phyloP scores from a whole-genome alignment of 2,797 vertebrate species.

The Rhincodon typus region DNA sequence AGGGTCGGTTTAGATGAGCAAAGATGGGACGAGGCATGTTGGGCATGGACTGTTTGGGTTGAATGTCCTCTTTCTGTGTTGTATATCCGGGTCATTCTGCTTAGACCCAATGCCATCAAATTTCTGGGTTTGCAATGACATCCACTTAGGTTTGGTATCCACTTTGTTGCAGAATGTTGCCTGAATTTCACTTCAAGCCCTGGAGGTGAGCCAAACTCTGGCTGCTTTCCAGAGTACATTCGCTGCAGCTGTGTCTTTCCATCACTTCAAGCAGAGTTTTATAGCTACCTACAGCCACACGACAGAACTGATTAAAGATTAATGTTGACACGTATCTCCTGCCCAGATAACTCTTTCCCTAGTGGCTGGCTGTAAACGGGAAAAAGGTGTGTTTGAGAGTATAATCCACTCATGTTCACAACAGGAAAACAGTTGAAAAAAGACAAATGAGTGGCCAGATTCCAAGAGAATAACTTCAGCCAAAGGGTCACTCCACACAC shows the following conservation, averaged over 20 bases:
- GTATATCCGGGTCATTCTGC: too few relatives aligned
- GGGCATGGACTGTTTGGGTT: too few relatives aligned
- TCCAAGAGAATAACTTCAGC: not conserved
- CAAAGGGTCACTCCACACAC: not conserved
- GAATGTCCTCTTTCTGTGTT: too few relatives aligned
- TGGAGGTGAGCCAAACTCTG: not conserved
- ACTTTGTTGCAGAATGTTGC: not conserved
- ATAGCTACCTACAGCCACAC: not conserved
- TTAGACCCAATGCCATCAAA: not conserved
- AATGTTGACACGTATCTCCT: fast-evolving
- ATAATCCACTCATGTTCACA: not conserved
- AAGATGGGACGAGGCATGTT: too few relatives aligned
- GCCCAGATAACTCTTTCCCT: not conserved
- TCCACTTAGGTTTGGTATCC: too few relatives aligned
- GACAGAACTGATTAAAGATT: too few relatives aligned
- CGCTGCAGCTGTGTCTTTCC: too few relatives aligned
- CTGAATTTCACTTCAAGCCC: not conserved
- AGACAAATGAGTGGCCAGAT: not conserved
- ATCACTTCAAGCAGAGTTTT: not conserved
- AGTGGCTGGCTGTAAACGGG: not conserved
- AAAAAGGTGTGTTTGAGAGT: not conserved
- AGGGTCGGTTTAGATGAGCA: too few relatives aligned
- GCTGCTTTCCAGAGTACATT: not conserved
- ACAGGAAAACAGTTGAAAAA: not conserved
- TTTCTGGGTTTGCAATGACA: too few relatives aligned